These are phyloP conservation scores for Meiosimyza decipiens DNA, from an alignment of 2,888 invertebrate genomes.

Conservation along the genomic window DNA sequence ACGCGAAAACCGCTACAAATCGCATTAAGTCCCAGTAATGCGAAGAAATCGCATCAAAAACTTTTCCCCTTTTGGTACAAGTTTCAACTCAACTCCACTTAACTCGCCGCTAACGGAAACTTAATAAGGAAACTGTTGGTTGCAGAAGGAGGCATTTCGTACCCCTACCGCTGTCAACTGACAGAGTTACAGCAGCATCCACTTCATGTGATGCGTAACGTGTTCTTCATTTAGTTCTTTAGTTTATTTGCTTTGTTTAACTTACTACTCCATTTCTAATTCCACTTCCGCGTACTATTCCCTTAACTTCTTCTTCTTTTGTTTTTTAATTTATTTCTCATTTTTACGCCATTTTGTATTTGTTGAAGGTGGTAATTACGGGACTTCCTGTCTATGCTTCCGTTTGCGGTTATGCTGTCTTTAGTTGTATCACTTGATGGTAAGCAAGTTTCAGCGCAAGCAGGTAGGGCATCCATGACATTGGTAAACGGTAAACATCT, in stretches of 20 bases:
- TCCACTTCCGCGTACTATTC: background rate
- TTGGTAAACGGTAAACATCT: constrained; percentile 24
- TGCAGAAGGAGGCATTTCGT: background rate
- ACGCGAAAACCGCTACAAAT: constrained; percentile 16
- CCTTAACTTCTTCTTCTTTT: background rate
- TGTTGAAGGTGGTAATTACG: constrained; percentile 62
- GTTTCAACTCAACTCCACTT: background rate
- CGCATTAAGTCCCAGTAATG: constrained; percentile 21
- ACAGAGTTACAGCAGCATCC: background rate
- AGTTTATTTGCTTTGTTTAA: constrained; percentile 20
- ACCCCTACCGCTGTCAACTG: too few relatives aligned
- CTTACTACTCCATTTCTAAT: constrained; percentile 2
- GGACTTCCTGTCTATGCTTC: constrained; percentile 10
- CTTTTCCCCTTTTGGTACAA: background rate
- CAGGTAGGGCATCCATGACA: background rate
- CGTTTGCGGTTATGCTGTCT: constrained; percentile 4
- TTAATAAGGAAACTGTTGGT: constrained; percentile 8
- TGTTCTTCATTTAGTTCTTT: constrained; percentile 24
- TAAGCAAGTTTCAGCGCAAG: background rate
- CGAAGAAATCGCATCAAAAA: constrained; percentile 25
- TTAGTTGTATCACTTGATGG: background rate
- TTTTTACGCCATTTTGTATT: constrained; percentile 63
- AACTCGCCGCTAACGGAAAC: constrained; percentile 5
- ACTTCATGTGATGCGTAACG: constrained; percentile 18
- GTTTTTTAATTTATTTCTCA: constrained; percentile 59